Percentiles rank a stretch among this genome's conserved stretches.
Conservation (phyloP, 2,888 invertebrate genomes). For the Lasioglossum oenotherae region DNA sequence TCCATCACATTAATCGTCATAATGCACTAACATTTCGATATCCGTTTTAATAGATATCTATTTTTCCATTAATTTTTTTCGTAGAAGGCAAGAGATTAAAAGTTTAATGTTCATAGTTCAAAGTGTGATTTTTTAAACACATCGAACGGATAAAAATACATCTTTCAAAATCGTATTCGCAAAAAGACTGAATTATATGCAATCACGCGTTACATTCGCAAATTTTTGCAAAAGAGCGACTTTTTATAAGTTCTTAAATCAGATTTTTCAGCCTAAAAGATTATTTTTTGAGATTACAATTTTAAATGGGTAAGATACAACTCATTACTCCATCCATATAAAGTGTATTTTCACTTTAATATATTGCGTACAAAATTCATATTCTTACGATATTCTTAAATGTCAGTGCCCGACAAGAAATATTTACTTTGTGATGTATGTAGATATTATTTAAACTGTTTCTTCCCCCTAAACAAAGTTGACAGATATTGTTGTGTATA, state of each 20-base stretch:
- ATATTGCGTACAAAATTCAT: constrained; percentile 10
- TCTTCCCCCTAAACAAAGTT: neutral
- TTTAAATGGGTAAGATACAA: neutral
- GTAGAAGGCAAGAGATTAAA: neutral
- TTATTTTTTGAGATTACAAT: constrained; percentile 26
- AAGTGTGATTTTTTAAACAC: neutral
- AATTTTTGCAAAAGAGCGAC: constrained; percentile 32
- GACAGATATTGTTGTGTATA: constrained; percentile 23
- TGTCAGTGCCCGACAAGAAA: constrained; percentile 1
- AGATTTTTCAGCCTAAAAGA: constrained; percentile 31
- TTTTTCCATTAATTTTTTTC: constrained; percentile 28
- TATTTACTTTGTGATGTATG: constrained; percentile 13
- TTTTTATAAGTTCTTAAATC: constrained; percentile 24
- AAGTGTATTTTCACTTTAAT: constrained; percentile 9
- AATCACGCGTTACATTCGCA: constrained; percentile 35
- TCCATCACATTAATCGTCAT: constrained; percentile 28
- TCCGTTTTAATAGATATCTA: constrained; percentile 20
- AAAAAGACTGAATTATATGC: constrained; percentile 64
- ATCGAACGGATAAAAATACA: constrained; percentile 6
- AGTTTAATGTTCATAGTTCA: constrained; percentile 6
- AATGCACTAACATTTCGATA: constrained; percentile 28
- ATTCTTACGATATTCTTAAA: constrained; percentile 6
- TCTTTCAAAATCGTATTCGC: constrained; percentile 52
- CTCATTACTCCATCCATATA: neutral
- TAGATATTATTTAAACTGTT: constrained; percentile 2